Percentiles rank a stretch among this genome's conserved stretches.
phyloP scores from a whole-genome alignment of 64 coral and sea anemone genomes.

The Montipora sp. region DNA sequence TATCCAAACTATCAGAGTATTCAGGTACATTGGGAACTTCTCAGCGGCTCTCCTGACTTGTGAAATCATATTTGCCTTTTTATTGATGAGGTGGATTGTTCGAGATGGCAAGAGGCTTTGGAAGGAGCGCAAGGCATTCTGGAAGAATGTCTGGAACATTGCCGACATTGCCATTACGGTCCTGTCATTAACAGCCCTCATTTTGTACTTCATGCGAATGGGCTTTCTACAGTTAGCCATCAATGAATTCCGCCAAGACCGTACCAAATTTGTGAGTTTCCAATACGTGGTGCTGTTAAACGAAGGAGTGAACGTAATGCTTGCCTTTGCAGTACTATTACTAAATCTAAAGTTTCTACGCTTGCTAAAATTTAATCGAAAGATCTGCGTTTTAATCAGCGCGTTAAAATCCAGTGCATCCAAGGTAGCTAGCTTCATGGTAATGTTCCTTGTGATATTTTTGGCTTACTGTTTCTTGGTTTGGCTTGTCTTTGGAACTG shows the following conservation, averaged over 20 bases:
- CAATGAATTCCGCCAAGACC: constrained; percentile 61
- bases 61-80: constrained; percentile 74
- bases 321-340: constrained; percentile 64
- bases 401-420: constrained; percentile 62
- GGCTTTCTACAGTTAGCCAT: constrained; percentile 57
- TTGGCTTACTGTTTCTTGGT: constrained; percentile 67
- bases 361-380: constrained; percentile 81
- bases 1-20: constrained; percentile 82
- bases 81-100: constrained; percentile 74
- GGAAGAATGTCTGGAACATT: constrained; percentile 74
- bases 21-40: constrained; percentile 76
- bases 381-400: constrained; percentile 74
- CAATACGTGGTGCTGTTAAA: constrained; percentile 88
- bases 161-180: constrained; percentile 60
- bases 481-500: constrained; percentile 65
- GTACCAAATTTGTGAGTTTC: constrained; percentile 74
- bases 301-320: constrained; percentile 65
- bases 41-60: constrained; percentile 73
- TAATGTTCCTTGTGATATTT: constrained; percentile 82
- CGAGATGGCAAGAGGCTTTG: constrained; percentile 83
- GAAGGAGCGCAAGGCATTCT: constrained; percentile 58
- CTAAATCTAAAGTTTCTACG: constrained; percentile 85
- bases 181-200: constrained; percentile 61
- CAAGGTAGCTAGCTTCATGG: constrained; percentile 52
- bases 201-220: constrained; percentile 75